phyloP scores from a whole-genome alignment of 2,113 vertebrate genomes.

The Condylura cristata region DNA sequence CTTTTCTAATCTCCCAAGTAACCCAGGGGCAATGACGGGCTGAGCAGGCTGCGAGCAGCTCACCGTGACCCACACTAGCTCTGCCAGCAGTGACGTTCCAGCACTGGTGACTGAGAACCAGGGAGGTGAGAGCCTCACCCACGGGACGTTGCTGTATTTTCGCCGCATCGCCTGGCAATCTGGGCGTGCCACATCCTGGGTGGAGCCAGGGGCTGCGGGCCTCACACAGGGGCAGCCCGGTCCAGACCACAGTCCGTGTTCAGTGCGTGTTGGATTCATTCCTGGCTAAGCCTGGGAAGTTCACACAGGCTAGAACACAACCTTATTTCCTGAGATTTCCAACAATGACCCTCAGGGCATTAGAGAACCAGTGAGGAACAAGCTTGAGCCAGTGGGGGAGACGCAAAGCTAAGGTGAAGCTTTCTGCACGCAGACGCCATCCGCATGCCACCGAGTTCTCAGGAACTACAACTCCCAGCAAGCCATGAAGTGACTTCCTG shows the following conservation, averaged over 20 bases:
- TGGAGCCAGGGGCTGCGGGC: not conserved
- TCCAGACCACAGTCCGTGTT: not conserved
- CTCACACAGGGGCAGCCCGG: not conserved
- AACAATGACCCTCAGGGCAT: not conserved
- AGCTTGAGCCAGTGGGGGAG: too few relatives aligned
- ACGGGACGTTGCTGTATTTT: not conserved
- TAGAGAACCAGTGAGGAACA: too few relatives aligned
- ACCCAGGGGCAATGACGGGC: not conserved
- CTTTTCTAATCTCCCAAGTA: not conserved
- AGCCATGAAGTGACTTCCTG: too few relatives aligned
- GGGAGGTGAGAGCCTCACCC: not conserved
- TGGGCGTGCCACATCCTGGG: too few relatives aligned
- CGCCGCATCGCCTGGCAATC: not conserved
- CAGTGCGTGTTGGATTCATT: not conserved
- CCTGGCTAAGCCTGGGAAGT: not conserved
- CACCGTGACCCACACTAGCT: not conserved
- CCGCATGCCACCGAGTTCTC: too few relatives aligned
- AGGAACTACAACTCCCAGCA: too few relatives aligned
- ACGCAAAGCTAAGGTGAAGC: too few relatives aligned
- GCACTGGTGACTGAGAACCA: not conserved
- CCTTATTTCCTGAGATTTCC: not conserved
- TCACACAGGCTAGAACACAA: not conserved
- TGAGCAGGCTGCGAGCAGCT: not conserved
- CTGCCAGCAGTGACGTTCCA: not conserved
- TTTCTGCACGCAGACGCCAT: too few relatives aligned